These are phyloP conservation scores for Dasyprocta punctata DNA, from an alignment of 2,113 vertebrate species.

Conservation along the genomic window DNA sequence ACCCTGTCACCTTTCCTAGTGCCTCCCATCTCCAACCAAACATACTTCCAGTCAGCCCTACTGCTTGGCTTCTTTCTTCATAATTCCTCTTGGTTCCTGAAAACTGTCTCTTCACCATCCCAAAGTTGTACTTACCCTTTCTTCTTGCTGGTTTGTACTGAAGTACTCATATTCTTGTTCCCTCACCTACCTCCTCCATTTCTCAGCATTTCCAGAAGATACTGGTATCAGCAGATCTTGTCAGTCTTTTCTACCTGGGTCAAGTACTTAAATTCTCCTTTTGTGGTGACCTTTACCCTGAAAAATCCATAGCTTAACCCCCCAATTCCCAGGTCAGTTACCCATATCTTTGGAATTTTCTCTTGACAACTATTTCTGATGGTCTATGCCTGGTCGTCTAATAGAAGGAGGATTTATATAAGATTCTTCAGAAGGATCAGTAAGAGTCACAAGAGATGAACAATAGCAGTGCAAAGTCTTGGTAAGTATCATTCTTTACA, in stretches of 20 bases:
- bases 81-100: background rate
- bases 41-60: background rate
- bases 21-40: background rate
- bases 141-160: background rate
- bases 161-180: background rate
- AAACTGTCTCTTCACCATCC: background rate
- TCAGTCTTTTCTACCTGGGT: background rate
- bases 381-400: background rate
- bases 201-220: constrained; percentile 2
- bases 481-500: background rate
- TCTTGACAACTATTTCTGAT: background rate
- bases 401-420: background rate
- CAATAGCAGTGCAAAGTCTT: background rate
- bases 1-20: background rate
- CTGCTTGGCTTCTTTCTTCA: background rate
- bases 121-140: background rate
- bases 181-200: background rate
- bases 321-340: background rate
- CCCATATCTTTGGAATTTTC: background rate
- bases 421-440: background rate
- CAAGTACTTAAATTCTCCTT: background rate
- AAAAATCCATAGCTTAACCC: background rate
- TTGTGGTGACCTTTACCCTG: background rate
- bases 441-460: background rate
- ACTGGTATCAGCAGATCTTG: background rate